These are phyloP conservation scores for Cecropterus lyciades DNA, from an alignment of 1,140 invertebrate genomes.

Conservation along the genomic window DNA sequence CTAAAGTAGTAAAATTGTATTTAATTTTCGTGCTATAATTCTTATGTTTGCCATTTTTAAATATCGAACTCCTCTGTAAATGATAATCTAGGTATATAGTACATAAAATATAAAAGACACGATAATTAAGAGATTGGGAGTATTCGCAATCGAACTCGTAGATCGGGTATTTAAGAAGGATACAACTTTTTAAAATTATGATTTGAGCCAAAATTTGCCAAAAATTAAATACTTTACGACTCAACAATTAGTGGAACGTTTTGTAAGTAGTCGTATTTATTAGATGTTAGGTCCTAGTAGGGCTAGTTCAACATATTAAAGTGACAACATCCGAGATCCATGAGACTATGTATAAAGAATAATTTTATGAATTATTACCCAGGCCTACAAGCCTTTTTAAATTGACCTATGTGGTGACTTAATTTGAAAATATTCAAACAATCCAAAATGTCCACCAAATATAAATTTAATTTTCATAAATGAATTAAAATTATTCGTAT, in stretches of 20 bases:
- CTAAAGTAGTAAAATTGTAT: too few relatives aligned
- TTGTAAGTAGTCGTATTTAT: constrained; percentile 32
- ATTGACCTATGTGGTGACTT: too few relatives aligned
- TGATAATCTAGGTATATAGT: not conserved
- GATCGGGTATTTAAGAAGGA: not conserved
- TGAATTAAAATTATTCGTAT: not conserved
- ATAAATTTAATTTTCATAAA: too few relatives aligned
- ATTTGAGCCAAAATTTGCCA: constrained; percentile 81
- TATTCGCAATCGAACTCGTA: constrained; percentile 2
- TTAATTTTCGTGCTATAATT: not conserved
- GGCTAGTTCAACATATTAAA: constrained; percentile 22
- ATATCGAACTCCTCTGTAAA: not conserved
- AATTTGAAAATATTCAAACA: too few relatives aligned
- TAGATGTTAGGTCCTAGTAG: constrained; percentile 27
- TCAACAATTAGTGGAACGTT: constrained; percentile 36
- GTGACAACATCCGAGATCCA: constrained; percentile 7
- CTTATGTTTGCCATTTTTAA: not conserved
- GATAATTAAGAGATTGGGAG: not conserved
- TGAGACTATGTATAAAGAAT: constrained; percentile 13
- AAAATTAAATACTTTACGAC: constrained; percentile 43
- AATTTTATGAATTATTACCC: too few relatives aligned
- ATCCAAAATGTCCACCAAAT: too few relatives aligned
- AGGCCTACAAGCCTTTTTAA: too few relatives aligned
- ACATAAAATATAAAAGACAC: constrained; percentile 11
- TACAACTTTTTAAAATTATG: constrained; percentile 49